These are phyloP conservation scores for Liposcelis brunnea DNA, from an alignment of 2,888 invertebrate species.

Conservation along the genomic window DNA sequence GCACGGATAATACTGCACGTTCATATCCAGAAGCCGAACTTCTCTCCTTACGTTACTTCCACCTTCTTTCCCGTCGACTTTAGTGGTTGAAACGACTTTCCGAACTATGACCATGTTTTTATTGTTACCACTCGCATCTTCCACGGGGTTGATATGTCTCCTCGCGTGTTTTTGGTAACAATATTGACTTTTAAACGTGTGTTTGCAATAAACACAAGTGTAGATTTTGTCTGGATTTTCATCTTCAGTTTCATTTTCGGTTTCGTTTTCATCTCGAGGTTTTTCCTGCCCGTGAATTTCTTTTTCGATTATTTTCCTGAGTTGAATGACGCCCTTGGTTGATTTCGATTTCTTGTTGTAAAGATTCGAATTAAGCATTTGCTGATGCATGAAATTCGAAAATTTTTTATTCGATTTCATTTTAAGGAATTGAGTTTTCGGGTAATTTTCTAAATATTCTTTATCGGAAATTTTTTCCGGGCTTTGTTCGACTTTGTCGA, in stretches of 20 bases:
- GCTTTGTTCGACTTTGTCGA: constrained; percentile 22
- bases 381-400: constrained; percentile 8
- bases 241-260: too few relatives aligned
- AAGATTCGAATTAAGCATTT: constrained; percentile 4
- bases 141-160: constrained; percentile 45
- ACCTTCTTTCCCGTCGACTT: constrained; percentile 16
- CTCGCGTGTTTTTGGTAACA: constrained; percentile 69
- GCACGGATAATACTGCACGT: constrained; percentile 83
- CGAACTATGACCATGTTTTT: constrained; percentile 1
- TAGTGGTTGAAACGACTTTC: constrained; percentile 6
- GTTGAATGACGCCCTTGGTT: constrained; percentile 5
- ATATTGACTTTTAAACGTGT: constrained; percentile 68
- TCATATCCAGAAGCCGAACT: constrained; percentile 49
- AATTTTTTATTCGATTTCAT: constrained; percentile 2
- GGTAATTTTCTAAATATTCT: constrained; percentile 9
- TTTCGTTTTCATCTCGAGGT: constrained; percentile 10
- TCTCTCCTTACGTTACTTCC: constrained; percentile 26
- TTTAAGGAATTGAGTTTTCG: not conserved
- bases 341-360: constrained; percentile 2
- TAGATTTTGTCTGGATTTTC: constrained; percentile 25
- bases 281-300: constrained; percentile 10
- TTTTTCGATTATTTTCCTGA: constrained; percentile 9
- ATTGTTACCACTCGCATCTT: constrained; percentile 16
- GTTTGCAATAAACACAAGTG: constrained; percentile 57
- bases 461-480: constrained; percentile 7